A percentile compares a stretch with the other conserved stretches of the same genome.
Conservation (phyloP, 2,888 invertebrate species). For the Hipparchia sbordonii region DNA sequence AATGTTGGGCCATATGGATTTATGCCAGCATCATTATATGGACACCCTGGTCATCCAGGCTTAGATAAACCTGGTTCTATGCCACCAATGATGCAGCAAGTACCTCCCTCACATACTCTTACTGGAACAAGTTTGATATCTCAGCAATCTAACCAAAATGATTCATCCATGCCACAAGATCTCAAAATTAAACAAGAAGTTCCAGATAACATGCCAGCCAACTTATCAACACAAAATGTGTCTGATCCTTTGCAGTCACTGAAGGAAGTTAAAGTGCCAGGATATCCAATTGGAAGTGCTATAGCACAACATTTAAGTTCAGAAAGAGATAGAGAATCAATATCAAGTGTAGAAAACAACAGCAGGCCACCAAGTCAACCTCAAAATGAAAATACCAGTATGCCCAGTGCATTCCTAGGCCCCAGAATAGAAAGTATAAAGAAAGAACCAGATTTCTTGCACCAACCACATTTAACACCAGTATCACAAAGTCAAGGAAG, state of each 20-base stretch:
- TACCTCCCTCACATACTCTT: constrained; percentile 64
- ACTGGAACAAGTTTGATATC: constrained; percentile 61
- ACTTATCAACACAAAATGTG: constrained; percentile 77
- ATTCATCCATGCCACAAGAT: constrained; percentile 77
- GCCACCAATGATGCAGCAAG: constrained; percentile 70
- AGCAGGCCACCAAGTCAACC: constrained; percentile 78
- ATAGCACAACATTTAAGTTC: constrained; percentile 76
- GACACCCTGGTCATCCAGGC: constrained; percentile 63
- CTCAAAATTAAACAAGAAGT: constrained; percentile 82
- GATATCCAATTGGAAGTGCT: constrained; percentile 84
- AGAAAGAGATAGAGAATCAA: constrained; percentile 76
- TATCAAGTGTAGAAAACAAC: constrained; percentile 75
- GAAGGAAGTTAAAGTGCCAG: constrained; percentile 91
- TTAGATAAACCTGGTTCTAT: constrained; percentile 71
- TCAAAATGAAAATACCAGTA: constrained; percentile 73
- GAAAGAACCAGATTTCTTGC: constrained; percentile 87
- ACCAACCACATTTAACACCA: constrained; percentile 78
- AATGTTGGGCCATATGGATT: constrained; percentile 85
- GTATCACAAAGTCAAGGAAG: constrained; percentile 75
- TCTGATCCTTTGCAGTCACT: constrained; percentile 89
- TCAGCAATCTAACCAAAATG: constrained; percentile 64
- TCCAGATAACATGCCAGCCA: constrained; percentile 77
- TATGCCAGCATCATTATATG: constrained; percentile 79
- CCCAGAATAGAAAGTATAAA: constrained; percentile 88
- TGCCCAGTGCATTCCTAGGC: constrained; percentile 83